A percentile compares a stretch with the other conserved stretches of the same genome.
phyloP scores from a whole-genome alignment of 2,888 invertebrate species.

The Aphrophora alni region DNA sequence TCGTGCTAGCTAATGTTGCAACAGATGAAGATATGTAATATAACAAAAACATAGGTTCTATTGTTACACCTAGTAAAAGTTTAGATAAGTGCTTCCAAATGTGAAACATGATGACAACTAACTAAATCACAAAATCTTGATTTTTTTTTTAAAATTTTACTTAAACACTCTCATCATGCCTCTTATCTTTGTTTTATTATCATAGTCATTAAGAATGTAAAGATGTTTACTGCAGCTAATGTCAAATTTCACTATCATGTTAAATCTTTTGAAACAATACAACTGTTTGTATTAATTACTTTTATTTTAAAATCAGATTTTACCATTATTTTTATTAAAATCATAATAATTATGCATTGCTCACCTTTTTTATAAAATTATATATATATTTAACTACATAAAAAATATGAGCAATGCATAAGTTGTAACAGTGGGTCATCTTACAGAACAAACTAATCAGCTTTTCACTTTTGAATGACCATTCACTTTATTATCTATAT shows the following conservation, averaged over 20 bases:
- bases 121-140: neutral
- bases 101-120: neutral
- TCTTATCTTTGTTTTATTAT: neutral
- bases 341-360: no score
- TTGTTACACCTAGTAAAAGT: slow-evolving; percentile 17
- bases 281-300: neutral
- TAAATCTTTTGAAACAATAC: neutral
- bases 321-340: no score
- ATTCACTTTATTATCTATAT: no score
- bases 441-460: no score
- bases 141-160: no score
- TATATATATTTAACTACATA: no score
- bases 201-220: neutral
- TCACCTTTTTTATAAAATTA: no score
- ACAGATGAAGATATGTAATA: slow-evolving; percentile 33
- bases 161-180: neutral
- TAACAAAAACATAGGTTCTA: slow-evolving; percentile 43
- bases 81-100: neutral
- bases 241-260: neutral
- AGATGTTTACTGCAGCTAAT: neutral
- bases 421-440: no score
- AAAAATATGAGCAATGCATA: no score
- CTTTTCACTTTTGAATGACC: no score
- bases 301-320: neutral
- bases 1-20: slow-evolving; percentile 30